phyloP scores from a whole-genome alignment of 1,140 invertebrate species.

The Diorhabda carinulata region DNA sequence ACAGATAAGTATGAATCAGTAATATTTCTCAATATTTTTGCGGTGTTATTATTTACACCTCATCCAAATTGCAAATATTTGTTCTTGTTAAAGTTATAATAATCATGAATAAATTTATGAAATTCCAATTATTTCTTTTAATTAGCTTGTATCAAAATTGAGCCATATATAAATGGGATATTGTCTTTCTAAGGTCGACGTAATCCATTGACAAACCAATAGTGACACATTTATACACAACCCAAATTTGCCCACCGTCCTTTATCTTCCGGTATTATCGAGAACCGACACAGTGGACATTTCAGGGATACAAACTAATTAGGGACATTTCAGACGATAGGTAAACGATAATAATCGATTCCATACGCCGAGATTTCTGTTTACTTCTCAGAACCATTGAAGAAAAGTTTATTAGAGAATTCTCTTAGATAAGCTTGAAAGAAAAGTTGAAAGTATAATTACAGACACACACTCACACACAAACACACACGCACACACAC shows the following conservation, averaged over 20 bases:
- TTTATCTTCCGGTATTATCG: background rate
- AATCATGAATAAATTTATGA: no score
- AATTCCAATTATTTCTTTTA: no score
- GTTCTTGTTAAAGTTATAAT: no score
- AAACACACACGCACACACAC: no score
- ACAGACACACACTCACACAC: no score
- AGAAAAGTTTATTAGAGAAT: background rate
- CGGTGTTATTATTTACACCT: no score
- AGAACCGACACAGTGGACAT: background rate
- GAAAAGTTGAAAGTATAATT: no score
- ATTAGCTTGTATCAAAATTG: no score
- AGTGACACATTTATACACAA: background rate
- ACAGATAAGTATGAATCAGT: no score
- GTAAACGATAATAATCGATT: constrained; percentile 2
- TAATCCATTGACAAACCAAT: constrained; percentile 1
- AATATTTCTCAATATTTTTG: no score
- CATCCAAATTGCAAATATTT: no score
- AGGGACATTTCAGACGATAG: constrained; percentile 1
- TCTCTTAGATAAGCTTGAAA: background rate
- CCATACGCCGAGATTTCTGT: background rate
- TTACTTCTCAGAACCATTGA: background rate
- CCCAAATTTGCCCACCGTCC: background rate
- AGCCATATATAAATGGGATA: no score
- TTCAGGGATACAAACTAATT: background rate
- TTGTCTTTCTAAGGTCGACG: background rate